Evolutionary conservation across 2,113 vertebrate species (phyloP), one percentile per base, ranked within the genome.

Genomic region (Proterorhinus semilunaris): DNA sequence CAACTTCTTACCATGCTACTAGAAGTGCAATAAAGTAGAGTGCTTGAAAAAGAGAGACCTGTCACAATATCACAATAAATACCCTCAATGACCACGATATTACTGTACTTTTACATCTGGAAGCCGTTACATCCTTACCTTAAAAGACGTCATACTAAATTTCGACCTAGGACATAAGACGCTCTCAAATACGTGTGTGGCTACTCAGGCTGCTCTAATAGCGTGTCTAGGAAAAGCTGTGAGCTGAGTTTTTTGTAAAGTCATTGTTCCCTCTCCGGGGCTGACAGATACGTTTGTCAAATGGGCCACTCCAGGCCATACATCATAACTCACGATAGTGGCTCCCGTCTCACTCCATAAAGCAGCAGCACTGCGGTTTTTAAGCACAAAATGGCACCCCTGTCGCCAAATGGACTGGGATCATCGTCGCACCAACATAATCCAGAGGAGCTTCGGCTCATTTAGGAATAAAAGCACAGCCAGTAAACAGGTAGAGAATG

Each of bases 391-490:
- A 70, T 21, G 53, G 12, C 44, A 54, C 52, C 68, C 70, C 44
- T 59, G 54, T 36, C 43, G 48, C 12, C 45, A 68, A 75, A 70
- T 72, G 76, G 52, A 58, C 58, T 53, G 65, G 10, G 45, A 57
- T 36, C 71, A 10, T 58, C 65, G 63, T 62, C 12, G 6, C 42
- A 52, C 44, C 49, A 15, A 68, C 70, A 69, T 72, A 52, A 67
- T 64, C 47, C 58, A 47, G 46, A 71, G 65, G 44, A 36, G 50
- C 62, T 68, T 48, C 21, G 48, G 46, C 65, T 62, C 27, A 50
- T 69, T 49, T 68, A 10, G 2, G 57, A 51, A 70, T 48, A 58
- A 46, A 42, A 5, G 1, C 11, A 65, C 27, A 21, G 6, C 11
- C 42, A 16, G 65, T 67, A 67, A 70, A 69, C 66, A 66, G 7